Conservation (phyloP, 2,113 vertebrate genomes). For the Odontesthes bonariensis region DNA sequence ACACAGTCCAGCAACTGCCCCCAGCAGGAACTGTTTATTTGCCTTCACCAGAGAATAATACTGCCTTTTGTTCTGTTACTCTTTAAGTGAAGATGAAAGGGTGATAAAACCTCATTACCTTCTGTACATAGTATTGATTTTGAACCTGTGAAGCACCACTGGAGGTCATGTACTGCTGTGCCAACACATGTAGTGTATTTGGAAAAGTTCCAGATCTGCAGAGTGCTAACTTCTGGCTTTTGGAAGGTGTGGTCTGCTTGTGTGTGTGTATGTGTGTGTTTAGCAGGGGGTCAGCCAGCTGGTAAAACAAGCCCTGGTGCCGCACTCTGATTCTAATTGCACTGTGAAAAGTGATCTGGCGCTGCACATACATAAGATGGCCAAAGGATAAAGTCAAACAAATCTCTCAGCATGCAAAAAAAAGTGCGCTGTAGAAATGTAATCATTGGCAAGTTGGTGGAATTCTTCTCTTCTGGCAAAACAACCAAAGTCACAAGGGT, state of each 20-base stretch:
- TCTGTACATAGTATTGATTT: slow-evolving; percentile 62
- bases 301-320: slow-evolving; percentile 71
- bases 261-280: slow-evolving; percentile 18
- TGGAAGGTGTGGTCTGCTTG: slow-evolving; percentile 40
- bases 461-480: slow-evolving; percentile 67
- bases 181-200: slow-evolving; percentile 44
- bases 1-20: slow-evolving; percentile 74
- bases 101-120: slow-evolving; percentile 67
- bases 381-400: slow-evolving; percentile 69
- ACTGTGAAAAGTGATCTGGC: slow-evolving; percentile 71
- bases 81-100: slow-evolving; percentile 62
- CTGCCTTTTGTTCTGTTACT: slow-evolving; percentile 66
- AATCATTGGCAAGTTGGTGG: slow-evolving; percentile 64
- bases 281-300: slow-evolving; percentile 67
- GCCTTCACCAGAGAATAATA: slow-evolving; percentile 65
- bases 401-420: slow-evolving; percentile 55
- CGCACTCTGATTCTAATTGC: slow-evolving; percentile 71
- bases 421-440: slow-evolving; percentile 55
- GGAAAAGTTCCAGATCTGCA: slow-evolving; percentile 61
- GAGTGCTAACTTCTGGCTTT: slow-evolving; percentile 45
- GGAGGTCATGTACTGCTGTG: slow-evolving; percentile 43
- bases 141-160: slow-evolving; percentile 42
- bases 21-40: slow-evolving; percentile 80
- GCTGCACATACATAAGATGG: slow-evolving; percentile 56
- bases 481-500: slow-evolving; percentile 58